Percentiles rank a stretch among this genome's conserved stretches.
Evolutionary conservation across 2,888 invertebrate genomes (phyloP).

Genomic region (Eledone cirrhosa): DNA sequence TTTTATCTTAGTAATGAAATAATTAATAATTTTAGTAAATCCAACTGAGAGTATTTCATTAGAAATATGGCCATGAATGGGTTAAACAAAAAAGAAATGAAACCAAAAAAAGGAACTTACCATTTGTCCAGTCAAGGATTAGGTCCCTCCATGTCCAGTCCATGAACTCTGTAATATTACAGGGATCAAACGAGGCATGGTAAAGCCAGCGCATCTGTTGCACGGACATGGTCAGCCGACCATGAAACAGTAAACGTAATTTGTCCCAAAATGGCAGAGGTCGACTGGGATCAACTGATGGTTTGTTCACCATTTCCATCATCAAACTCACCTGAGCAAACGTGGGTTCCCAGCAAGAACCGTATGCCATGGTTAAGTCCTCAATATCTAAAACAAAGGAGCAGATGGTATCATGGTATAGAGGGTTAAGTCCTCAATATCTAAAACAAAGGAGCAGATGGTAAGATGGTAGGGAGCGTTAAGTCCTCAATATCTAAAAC

Average conservation of each 20-base stretch:
- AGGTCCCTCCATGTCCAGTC: slow-evolving; percentile 95
- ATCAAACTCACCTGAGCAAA: slow-evolving; percentile 88
- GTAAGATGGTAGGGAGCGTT: too few relatives aligned
- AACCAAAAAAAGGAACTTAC: slow-evolving; percentile 62
- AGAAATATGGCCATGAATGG: too few relatives aligned
- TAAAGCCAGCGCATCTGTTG: slow-evolving; percentile 88
- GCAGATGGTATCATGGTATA: too few relatives aligned
- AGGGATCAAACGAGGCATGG: slow-evolving; percentile 96
- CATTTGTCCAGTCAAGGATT: slow-evolving; percentile 95
- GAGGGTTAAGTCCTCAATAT: too few relatives aligned
- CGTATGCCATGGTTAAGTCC: slow-evolving; percentile 91
- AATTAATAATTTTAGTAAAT: too few relatives aligned
- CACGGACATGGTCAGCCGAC: slow-evolving; percentile 87
- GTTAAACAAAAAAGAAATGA: too few relatives aligned
- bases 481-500: slow-evolving; percentile 80
- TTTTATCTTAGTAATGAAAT: too few relatives aligned
- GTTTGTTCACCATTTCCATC: slow-evolving; percentile 75
- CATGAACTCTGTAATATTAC: slow-evolving; percentile 99
- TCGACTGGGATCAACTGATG: slow-evolving; percentile 82
- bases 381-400: slow-evolving; percentile 75
- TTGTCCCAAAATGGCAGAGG: slow-evolving; percentile 98
- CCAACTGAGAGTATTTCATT: too few relatives aligned
- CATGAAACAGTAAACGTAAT: slow-evolving; percentile 89
- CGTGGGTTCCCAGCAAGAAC: slow-evolving; percentile 99
- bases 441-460: too few relatives aligned